A percentile compares a stretch with the other conserved stretches of the same genome.
Conservation (phyloP, 2,888 invertebrate genomes). For the Corbicula japonica region DNA sequence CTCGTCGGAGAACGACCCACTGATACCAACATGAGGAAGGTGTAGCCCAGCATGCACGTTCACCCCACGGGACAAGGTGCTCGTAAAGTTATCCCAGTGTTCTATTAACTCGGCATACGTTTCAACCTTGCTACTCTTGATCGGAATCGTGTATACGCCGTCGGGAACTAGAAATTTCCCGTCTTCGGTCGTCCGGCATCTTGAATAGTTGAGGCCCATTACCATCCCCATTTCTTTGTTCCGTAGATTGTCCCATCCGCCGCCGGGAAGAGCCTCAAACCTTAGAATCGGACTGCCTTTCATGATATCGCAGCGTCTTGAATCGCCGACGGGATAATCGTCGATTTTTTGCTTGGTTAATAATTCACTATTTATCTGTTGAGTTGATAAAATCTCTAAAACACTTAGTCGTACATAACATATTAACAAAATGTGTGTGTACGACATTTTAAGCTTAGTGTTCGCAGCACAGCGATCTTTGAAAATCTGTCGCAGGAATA, state of each 20-base stretch:
- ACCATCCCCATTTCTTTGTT: conserved; percentile 76
- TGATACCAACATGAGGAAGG: conserved; percentile 61
- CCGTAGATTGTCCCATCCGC: conserved; percentile 81
- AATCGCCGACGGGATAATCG: conserved; percentile 47
- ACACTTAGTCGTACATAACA: too few species aligned
- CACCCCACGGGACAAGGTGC: conserved; percentile 68
- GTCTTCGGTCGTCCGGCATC: conserved; percentile 78
- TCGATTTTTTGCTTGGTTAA: too few species aligned
- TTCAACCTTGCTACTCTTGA: conserved; percentile 73
- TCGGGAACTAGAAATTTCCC: conserved; percentile 78
- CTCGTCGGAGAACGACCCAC: conserved; percentile 75
- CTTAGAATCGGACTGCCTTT: conserved; percentile 10
- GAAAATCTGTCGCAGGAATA: too few species aligned
- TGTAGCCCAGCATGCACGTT: conserved; percentile 72
- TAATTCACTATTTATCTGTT: too few species aligned
- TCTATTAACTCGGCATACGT: conserved; percentile 73
- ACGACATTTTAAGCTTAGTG: too few species aligned
- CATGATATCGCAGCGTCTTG: conserved; percentile 28
- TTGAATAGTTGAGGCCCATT: conserved; percentile 70
- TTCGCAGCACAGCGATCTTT: too few species aligned
- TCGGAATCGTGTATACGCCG: conserved; percentile 70
- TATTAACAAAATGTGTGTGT: too few species aligned
- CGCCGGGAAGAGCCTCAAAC: conserved; percentile 77
- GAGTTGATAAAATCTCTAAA: too few species aligned
- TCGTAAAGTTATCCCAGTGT: conserved; percentile 72